Conservation (phyloP, 2,888 invertebrate species). For the Ernsta delagoae region DNA sequence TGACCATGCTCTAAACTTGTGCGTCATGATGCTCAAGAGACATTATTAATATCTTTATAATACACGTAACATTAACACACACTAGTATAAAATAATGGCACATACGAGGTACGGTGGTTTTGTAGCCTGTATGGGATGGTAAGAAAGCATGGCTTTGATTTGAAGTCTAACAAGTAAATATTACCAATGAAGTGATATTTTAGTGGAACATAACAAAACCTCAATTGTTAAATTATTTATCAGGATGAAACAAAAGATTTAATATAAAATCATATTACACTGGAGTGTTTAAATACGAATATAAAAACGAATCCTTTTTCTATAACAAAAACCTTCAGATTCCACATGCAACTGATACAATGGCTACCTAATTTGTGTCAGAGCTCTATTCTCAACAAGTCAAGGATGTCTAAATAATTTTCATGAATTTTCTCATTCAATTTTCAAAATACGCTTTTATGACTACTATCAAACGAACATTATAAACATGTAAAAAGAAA, state of each 20-base stretch:
- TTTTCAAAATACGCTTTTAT: not conserved
- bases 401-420: not conserved
- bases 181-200: not conserved
- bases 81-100: not conserved
- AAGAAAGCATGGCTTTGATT: not conserved
- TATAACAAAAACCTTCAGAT: not conserved
- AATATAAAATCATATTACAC: no score
- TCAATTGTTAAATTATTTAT: no score
- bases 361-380: not conserved
- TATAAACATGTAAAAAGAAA: not conserved
- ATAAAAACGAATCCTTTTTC: not conserved
- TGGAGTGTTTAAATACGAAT: not conserved
- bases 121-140: not conserved
- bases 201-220: constrained; percentile 4
- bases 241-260: no score
- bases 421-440: not conserved
- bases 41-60: not conserved
- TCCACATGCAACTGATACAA: not conserved
- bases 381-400: not conserved
- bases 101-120: not conserved
- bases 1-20: not conserved
- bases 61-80: not conserved
- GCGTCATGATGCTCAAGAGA: no score
- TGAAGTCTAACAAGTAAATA: no score
- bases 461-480: not conserved